Evolutionary conservation across 2,888 invertebrate species (phyloP).

Genomic region (Melipona beecheii): DNA sequence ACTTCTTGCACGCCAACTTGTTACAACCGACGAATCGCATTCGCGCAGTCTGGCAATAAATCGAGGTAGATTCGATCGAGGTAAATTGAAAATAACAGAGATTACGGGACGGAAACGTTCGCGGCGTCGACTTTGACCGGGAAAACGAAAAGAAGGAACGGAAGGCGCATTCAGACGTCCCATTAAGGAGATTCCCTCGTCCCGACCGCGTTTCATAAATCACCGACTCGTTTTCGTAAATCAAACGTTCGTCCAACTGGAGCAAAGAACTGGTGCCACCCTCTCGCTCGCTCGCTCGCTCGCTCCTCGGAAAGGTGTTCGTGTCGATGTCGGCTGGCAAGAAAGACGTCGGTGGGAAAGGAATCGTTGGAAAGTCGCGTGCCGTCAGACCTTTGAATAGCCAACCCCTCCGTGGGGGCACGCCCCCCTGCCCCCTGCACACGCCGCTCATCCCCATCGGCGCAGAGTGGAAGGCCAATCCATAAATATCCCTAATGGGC

Average conservation of each 20-base stretch:
- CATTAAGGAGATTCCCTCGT: slow-evolving; percentile 58
- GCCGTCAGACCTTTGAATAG: slow-evolving; percentile 71
- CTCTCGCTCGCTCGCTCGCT: too few relatives aligned
- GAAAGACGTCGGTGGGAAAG: slow-evolving; percentile 40
- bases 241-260: slow-evolving; percentile 39
- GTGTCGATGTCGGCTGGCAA: slow-evolving; percentile 46
- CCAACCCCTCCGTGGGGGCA: slow-evolving; percentile 9
- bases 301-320: slow-evolving; percentile 69
- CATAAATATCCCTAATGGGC: slow-evolving; percentile 81
- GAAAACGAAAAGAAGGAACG: neutral
- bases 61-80: too few relatives aligned
- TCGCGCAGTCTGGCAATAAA: too few relatives aligned
- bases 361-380: slow-evolving; percentile 73
- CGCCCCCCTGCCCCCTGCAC: slow-evolving; percentile 53
- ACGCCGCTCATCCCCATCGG: slow-evolving; percentile 29
- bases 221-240: slow-evolving; percentile 61
- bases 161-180: slow-evolving; percentile 65
- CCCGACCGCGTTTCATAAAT: slow-evolving; percentile 63
- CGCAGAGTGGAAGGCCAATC: slow-evolving; percentile 70
- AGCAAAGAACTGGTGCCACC: slow-evolving; percentile 55
- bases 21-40: too few relatives aligned
- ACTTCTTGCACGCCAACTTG: too few relatives aligned
- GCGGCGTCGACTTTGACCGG: neutral
- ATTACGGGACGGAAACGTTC: neutral
- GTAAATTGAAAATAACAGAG: neutral